Evolutionary conservation across 2,888 invertebrate species (phyloP), one percentile per base, ranked within the genome.

Genomic region (Allophyes oxyacanthae): DNA sequence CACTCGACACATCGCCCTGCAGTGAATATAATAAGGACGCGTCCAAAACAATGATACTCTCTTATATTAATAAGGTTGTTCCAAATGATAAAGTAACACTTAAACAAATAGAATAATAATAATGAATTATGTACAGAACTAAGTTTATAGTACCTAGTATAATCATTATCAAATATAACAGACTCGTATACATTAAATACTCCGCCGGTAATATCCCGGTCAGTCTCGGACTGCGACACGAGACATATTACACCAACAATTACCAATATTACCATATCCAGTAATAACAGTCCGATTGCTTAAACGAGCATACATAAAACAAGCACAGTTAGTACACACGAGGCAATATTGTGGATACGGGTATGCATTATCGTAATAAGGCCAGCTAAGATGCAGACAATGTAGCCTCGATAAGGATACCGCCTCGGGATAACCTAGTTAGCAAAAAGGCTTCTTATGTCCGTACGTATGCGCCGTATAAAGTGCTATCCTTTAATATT

Each of bases 341-440:
- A 37, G 48, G 26, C 58, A 50, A 44, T 59, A 52, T 57, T 14
- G 30, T 45, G 51, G 41, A 14, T 41, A 9, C 8, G 9, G 9
- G 26, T 26, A 49, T 57, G 79, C 82, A 86, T 83, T 86, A 85
- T 78, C 75, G 79, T 83, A 86, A 86, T 83, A 78, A 74, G 79
- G 78, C 78, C 77, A 71, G 72, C 79, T 84, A 79, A 87, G 88
- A 89, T 86, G 82, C 80, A 84, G 83, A 87, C 87, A 88, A 86
- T 88, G 80, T 84, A 66, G 67, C 51, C 51, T 42, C 69, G 88
- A 89, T 89, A 89, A 84, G 79, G 76, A 63, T 73, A 79, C 75
- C 69, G 79, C 80, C 76, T 60, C 60, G 60, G 78, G 82, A 78
- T 84, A 82, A 80, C 81, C 79, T 77, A 83, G 75, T 82, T 81